Evolutionary conservation across 2,113 vertebrate species (phyloP).

Genomic region (Gambusia holbrooki): DNA sequence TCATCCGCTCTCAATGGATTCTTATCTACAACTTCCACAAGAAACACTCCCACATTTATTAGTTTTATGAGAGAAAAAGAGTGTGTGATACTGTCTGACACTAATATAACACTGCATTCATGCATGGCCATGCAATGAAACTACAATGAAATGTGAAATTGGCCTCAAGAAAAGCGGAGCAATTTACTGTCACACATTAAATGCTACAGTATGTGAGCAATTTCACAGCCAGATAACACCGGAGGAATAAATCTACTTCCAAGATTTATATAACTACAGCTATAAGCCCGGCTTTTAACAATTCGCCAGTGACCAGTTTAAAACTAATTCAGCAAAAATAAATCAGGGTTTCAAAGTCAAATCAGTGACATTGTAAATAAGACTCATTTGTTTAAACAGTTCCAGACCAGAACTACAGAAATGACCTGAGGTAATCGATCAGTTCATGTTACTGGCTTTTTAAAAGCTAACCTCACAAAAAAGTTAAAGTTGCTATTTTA

Average conservation of each 20-base stretch:
- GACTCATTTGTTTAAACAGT: too few relatives aligned
- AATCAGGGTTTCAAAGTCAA: not conserved
- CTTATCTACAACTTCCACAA: constrained; percentile 50
- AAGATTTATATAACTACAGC: not conserved
- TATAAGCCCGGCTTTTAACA: not conserved
- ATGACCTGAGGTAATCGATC: too few relatives aligned
- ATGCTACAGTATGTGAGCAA: not conserved
- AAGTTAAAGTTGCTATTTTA: not conserved
- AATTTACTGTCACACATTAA: constrained; percentile 26
- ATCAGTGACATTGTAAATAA: too few relatives aligned
- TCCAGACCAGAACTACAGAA: too few relatives aligned
- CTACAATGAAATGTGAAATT: constrained; percentile 34
- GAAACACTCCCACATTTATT: constrained; percentile 45
- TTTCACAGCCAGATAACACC: not conserved
- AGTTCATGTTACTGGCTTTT: not conserved
- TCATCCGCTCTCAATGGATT: constrained; percentile 43
- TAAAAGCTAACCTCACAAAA: not conserved
- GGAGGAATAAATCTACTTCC: not conserved
- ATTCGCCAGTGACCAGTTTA: not conserved
- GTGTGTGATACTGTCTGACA: constrained; percentile 35
- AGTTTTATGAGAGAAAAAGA: constrained; percentile 38
- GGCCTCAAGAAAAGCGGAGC: constrained; percentile 9
- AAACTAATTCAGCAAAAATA: not conserved
- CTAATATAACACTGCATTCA: constrained; percentile 42
- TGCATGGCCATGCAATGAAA: constrained; percentile 20